Percentiles rank a stretch among this genome's conserved stretches.
Conservation (phyloP, 2,113 vertebrate species). For the Nerophis lumbriciformis region DNA sequence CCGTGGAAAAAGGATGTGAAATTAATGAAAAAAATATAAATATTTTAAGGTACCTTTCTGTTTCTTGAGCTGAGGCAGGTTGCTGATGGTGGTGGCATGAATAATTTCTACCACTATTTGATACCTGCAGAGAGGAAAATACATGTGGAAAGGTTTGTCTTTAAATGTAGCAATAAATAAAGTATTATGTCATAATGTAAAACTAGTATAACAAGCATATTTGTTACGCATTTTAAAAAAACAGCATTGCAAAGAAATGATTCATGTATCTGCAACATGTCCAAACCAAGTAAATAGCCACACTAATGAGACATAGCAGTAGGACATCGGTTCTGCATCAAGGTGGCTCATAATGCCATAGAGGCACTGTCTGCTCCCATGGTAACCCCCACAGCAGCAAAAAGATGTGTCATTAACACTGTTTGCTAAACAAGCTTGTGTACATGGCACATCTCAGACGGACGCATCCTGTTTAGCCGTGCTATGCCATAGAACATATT, state of each 20-base stretch:
- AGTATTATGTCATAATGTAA: background rate
- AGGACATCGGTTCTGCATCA: constrained; percentile 9
- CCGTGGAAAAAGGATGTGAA: background rate
- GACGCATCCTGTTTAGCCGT: background rate
- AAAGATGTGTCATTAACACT: constrained; percentile 1
- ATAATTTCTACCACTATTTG: constrained; percentile 98
- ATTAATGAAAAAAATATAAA: background rate
- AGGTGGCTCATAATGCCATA: constrained; percentile 10
- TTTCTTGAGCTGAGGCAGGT: constrained; percentile 92
- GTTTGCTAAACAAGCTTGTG: constrained; percentile 13
- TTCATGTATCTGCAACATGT: background rate
- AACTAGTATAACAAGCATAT: background rate
- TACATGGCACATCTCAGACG: background rate
- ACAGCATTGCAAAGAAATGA: background rate
- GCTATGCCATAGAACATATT: background rate
- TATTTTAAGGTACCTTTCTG: constrained; percentile 82
- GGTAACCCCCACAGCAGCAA: constrained; percentile 42
- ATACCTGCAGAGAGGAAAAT: constrained; percentile 75
- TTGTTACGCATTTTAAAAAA: background rate
- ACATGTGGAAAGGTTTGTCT: background rate
- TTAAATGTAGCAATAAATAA: background rate
- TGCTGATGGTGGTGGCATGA: constrained; percentile 96
- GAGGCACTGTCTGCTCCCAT: constrained; percentile 51
- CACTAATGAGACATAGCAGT: constrained; percentile 13
- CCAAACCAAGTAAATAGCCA: background rate